Conservation (phyloP, 1,140 invertebrate genomes). For the Ceratitis capitata region DNA sequence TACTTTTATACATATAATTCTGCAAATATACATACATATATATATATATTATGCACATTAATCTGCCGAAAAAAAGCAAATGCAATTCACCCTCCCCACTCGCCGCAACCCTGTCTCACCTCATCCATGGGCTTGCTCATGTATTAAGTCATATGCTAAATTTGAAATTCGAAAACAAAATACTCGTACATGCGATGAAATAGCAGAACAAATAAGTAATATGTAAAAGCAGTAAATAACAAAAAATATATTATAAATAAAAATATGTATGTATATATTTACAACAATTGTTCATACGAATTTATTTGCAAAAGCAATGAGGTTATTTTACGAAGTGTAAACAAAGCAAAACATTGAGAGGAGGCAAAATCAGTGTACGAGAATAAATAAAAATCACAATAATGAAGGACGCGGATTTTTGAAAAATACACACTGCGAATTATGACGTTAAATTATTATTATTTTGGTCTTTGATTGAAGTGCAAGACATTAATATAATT, state of each 20-base stretch:
- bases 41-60: not conserved
- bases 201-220: not conserved
- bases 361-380: not conserved
- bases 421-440: not conserved
- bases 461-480: too few species aligned
- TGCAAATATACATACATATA: not conserved
- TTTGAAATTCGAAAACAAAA: not conserved
- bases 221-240: not conserved
- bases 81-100: not conserved
- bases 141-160: slow-evolving; percentile 26
- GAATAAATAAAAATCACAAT: not conserved
- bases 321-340: not conserved
- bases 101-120: not conserved
- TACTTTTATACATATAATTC: not conserved
- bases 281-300: not conserved
- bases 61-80: not conserved
- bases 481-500: too few species aligned
- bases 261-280: not conserved
- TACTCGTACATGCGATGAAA: not conserved
- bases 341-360: not conserved
- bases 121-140: not conserved
- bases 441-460: not conserved
- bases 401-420: not conserved
- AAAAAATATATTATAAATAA: not conserved
- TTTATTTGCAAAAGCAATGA: not conserved